Conservation (phyloP, 2,113 vertebrate species). For the Hypanus sabinus region DNA sequence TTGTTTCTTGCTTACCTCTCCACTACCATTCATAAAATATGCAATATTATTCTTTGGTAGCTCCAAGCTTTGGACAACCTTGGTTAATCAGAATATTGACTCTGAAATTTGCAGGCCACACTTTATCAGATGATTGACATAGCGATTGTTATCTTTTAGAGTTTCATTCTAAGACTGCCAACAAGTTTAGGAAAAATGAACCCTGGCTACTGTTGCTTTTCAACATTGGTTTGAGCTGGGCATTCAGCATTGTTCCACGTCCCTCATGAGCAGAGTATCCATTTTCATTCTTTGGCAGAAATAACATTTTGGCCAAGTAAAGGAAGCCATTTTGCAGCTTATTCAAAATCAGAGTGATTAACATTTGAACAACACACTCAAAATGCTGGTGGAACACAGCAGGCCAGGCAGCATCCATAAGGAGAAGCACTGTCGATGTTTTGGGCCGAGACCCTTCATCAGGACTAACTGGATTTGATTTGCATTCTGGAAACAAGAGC, state of each 20-base stretch:
- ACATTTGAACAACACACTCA: too few relatives aligned
- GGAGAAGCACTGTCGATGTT: too few relatives aligned
- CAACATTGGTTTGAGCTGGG: background rate
- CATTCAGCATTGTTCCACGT: background rate
- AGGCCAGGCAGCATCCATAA: too few relatives aligned
- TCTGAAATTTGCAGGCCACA: background rate
- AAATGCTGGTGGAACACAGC: too few relatives aligned
- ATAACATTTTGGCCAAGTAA: too few relatives aligned
- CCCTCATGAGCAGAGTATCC: background rate
- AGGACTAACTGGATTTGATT: background rate
- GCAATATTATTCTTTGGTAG: background rate
- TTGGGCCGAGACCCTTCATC: too few relatives aligned
- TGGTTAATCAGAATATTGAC: background rate
- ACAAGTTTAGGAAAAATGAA: background rate
- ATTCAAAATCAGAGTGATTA: background rate
- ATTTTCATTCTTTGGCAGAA: background rate
- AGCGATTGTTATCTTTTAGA: background rate
- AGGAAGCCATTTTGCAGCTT: background rate
- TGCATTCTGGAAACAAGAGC: background rate
- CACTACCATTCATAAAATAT: too few relatives aligned
- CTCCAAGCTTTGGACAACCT: background rate
- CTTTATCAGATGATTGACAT: background rate
- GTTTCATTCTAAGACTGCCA: background rate
- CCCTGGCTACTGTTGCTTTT: too few relatives aligned
- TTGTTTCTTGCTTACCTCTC: too few relatives aligned